Conservation (phyloP, 2,113 vertebrate species). For the Podarcis muralis region DNA sequence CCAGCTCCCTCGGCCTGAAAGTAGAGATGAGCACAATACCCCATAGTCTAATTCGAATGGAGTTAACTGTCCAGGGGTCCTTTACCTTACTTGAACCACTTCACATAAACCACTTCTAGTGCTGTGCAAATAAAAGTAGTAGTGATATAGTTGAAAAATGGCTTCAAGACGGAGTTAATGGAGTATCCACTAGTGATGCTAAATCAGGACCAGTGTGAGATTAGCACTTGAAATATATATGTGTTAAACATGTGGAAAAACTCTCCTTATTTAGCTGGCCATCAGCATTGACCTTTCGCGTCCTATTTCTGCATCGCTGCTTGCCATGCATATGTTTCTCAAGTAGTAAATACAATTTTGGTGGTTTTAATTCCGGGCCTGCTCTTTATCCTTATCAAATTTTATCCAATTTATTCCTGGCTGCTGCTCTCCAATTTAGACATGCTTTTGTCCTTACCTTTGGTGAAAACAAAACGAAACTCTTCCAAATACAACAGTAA, state of each 20-base stretch:
- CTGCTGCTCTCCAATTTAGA: neutral
- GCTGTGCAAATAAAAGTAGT: too few relatives aligned
- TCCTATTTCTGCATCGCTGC: neutral
- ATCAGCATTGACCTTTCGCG: neutral
- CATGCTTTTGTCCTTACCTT: neutral
- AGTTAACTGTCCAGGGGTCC: too few relatives aligned
- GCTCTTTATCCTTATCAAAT: neutral
- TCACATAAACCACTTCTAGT: too few relatives aligned
- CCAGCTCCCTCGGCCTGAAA: too few relatives aligned
- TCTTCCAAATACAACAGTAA: conserved; percentile 12
- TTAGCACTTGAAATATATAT: neutral
- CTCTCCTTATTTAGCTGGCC: neutral
- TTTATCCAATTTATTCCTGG: neutral
- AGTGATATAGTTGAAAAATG: neutral
- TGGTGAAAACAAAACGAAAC: neutral
- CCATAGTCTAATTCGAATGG: too few relatives aligned
- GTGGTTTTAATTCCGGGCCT: neutral
- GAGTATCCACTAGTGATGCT: neutral
- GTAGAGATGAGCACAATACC: too few relatives aligned
- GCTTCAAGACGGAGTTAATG: neutral
- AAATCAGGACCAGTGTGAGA: neutral
- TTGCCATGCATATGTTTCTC: neutral
- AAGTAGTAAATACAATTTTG: neutral
- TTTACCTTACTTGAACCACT: too few relatives aligned
- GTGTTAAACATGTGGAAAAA: neutral